phyloP scores from a whole-genome alignment of 2,113 vertebrate species.

The Archilochus colubris region DNA sequence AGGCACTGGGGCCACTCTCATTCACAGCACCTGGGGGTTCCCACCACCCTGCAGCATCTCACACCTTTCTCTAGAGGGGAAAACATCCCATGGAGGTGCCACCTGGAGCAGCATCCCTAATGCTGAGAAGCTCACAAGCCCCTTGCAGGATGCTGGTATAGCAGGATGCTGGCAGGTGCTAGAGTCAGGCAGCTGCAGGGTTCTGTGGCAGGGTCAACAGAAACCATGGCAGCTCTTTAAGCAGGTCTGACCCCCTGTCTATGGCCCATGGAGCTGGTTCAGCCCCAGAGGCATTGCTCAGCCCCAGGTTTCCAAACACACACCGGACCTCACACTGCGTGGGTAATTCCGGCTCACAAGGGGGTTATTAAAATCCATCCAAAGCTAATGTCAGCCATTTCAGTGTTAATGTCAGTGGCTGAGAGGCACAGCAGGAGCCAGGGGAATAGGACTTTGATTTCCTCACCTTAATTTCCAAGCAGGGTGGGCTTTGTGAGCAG shows the following conservation, averaged over 20 bases:
- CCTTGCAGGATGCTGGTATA: background rate
- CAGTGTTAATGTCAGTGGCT: slow-evolving; percentile 32
- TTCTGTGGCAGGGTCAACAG: background rate
- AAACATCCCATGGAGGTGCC: background rate
- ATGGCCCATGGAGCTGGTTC: background rate
- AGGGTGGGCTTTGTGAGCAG: background rate
- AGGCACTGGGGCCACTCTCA: background rate
- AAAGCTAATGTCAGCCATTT: slow-evolving; percentile 36
- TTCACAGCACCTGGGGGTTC: background rate
- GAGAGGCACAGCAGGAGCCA: slow-evolving; percentile 33
- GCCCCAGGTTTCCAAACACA: background rate
- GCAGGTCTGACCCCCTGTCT: background rate
- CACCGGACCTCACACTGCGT: background rate
- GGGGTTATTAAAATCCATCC: slow-evolving; percentile 65
- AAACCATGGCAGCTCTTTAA: background rate
- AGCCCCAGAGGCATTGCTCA: background rate
- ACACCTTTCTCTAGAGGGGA: background rate
- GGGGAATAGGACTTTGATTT: slow-evolving; percentile 29
- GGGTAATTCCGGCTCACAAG: background rate
- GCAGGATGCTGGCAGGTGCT: background rate
- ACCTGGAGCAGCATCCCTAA: background rate
- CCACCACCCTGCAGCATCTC: background rate
- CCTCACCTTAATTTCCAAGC: background rate
- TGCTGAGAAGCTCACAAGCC: background rate
- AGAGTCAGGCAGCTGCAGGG: background rate